Evolutionary conservation across 2,888 invertebrate species (phyloP).

Genomic region (Tethea ocularis): DNA sequence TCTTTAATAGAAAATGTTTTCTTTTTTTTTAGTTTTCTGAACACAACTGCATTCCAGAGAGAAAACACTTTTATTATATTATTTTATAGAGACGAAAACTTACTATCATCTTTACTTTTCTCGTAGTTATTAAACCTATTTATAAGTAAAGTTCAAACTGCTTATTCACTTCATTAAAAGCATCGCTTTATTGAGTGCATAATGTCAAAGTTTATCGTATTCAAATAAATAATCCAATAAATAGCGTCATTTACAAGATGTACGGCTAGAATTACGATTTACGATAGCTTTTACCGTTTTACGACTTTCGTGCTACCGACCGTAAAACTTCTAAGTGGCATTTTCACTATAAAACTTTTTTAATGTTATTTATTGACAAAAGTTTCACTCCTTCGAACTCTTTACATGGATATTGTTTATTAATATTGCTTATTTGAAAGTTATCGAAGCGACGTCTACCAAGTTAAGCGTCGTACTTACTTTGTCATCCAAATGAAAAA

Average conservation of each 20-base stretch:
- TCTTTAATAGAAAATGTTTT: no score
- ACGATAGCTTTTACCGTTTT: neutral
- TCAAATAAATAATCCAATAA: constrained; percentile 3
- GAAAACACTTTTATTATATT: no score
- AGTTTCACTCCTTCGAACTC: constrained; percentile 1
- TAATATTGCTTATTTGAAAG: neutral
- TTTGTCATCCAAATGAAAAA: no score
- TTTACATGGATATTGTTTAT: neutral
- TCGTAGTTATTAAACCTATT: neutral
- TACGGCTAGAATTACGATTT: constrained; percentile 7
- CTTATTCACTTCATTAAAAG: neutral
- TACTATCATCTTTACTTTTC: no score
- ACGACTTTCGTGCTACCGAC: neutral
- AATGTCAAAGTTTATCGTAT: neutral
- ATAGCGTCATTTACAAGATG: constrained; percentile 2
- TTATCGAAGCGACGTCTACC: neutral
- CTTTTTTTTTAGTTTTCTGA: no score
- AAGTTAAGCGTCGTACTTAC: neutral
- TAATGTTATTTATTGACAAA: constrained; percentile 1
- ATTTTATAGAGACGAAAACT: no score
- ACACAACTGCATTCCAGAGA: no score
- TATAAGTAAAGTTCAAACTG: no score
- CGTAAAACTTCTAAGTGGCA: constrained; percentile 6
- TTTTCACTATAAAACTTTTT: neutral
- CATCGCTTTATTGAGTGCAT: neutral